Conservation (phyloP, 2,797 vertebrate species). For the Amazona ochrocephala region DNA sequence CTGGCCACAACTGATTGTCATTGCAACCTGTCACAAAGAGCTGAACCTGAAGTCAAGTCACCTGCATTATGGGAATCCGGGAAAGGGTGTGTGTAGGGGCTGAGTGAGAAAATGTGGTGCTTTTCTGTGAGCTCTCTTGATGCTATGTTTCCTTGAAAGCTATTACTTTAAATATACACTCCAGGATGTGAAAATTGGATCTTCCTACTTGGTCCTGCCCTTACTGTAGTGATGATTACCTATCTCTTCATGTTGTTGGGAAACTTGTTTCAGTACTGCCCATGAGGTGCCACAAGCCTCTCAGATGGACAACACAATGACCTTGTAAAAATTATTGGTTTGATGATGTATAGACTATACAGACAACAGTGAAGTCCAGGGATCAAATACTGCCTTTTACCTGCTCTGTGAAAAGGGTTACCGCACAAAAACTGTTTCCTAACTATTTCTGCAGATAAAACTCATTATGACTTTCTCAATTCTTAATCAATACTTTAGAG, state of each 20-base stretch:
- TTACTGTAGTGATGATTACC: neutral
- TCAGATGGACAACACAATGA: neutral
- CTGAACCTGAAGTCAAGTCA: neutral
- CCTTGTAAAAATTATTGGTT: neutral
- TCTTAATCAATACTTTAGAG: slow-evolving; percentile 78
- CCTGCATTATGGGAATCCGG: neutral
- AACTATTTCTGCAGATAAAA: slow-evolving; percentile 67
- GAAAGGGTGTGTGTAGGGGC: neutral
- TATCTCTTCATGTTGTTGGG: neutral
- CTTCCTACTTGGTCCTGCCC: neutral
- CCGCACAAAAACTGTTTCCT: slow-evolving; percentile 34
- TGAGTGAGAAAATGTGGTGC: fast-evolving
- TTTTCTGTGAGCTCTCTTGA: neutral
- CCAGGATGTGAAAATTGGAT: neutral
- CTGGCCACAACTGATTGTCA: neutral
- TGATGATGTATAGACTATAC: neutral
- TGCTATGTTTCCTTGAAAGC: neutral
- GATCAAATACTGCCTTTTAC: slow-evolving; percentile 4
- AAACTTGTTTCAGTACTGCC: neutral
- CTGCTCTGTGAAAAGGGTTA: neutral
- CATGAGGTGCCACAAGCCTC: neutral
- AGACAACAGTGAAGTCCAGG: neutral
- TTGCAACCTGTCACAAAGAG: neutral
- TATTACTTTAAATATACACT: neutral
- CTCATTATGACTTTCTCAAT: slow-evolving; percentile 73